Evolutionary conservation across 2,113 vertebrate genomes (phyloP), one percentile per base, ranked within the genome.

Genomic region (Perca fluviatilis): DNA sequence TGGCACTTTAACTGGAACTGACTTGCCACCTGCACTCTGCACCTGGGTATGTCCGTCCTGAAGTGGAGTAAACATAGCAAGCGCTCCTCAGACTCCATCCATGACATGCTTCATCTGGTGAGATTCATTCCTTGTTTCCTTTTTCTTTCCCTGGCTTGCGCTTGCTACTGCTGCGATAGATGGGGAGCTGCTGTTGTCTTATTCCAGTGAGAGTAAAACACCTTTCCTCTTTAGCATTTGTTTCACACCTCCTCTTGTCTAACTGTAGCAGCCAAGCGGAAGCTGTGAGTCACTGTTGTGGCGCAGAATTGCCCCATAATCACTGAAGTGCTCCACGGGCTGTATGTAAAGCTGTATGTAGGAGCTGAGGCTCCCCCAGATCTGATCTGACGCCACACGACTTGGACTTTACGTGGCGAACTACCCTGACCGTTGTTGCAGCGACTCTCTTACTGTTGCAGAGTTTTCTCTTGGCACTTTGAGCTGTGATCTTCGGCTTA

Each of bases 21-120:
- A 57, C 79, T 63, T 74, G 81, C 74, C 36, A 74, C 68, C 85
- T 78, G 67, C 68, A 33, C 61, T 69, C 15, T 74, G 87, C 82
- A 43, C 9, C 40, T 43, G 40, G 40, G 40, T 86, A 95, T 95
- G 95, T 95, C 95, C 49, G 90, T 93, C 74, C 92, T 95, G 71
- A 95, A 95, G 90, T 87, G 95, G 91, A 95, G 87, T 85, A 93
- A 94, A 57, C 92, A 92, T 75, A 91, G 94, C 74, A 95, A 92
- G 89, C 92, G 93, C 91, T 95, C 96, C 0, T 90, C 96, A 0
- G 97, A 96, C 81, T 97, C 96, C 33, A 76, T 97, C 61, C 95
- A 95, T 89, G 96, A 95, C 72, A 91, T 97, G 85, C 96, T 97
- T 79, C 95, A 97, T 89, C 93, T 97, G 97, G 97, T 98, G 96